Evolutionary conservation across 2,797 vertebrate genomes (phyloP).

Genomic region (Rhinella marina): DNA sequence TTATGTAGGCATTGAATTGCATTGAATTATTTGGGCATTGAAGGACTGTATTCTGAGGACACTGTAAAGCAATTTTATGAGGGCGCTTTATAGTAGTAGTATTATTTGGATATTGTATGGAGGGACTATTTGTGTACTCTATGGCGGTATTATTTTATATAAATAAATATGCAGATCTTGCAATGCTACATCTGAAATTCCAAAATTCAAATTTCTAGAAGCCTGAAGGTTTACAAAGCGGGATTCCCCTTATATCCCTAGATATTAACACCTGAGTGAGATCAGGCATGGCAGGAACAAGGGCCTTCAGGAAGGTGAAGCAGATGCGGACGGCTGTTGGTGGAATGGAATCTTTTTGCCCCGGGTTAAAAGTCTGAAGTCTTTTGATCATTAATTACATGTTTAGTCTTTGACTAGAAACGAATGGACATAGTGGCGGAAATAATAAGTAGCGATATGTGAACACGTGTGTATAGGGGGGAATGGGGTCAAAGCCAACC

Average conservation of each 20-base stretch:
- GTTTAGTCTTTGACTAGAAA: background rate
- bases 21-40: background rate
- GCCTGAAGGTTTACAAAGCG: background rate
- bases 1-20: background rate
- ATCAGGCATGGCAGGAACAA: background rate
- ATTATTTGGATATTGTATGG: background rate
- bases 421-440: background rate
- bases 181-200: background rate
- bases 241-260: background rate
- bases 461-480: background rate
- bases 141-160: no score
- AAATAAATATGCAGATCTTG: no score
- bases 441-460: background rate
- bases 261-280: background rate
- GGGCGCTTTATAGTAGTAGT: background rate
- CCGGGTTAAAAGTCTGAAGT: background rate
- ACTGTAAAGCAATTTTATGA: background rate
- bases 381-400: slow-evolving; percentile 3
- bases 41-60: background rate
- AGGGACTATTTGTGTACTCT: background rate
- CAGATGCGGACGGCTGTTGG: background rate
- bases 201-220: background rate
- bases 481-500: no score
- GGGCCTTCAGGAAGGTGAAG: background rate
- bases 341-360: background rate